Percentiles rank a stretch among this genome's conserved stretches.
These are phyloP conservation scores for Amiota minor DNA, from an alignment of 2,888 invertebrate species.

Conservation along the genomic window DNA sequence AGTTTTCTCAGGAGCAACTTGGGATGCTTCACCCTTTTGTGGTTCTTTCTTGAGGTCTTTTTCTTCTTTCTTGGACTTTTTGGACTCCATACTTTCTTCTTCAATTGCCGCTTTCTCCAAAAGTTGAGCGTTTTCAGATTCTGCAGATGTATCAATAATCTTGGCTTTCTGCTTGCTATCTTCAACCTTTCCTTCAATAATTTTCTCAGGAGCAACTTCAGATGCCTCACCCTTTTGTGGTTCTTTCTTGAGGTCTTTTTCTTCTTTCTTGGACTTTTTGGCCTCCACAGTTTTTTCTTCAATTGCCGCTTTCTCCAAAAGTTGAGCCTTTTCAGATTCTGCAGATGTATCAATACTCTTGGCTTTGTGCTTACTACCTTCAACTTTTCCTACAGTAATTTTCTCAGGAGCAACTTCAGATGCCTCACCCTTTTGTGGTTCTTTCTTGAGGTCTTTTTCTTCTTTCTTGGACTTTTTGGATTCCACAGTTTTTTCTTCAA, in stretches of 20 bases:
- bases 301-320: slow-evolving; percentile 22
- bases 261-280: slow-evolving; percentile 13
- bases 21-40: slow-evolving; percentile 34
- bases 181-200: slow-evolving; percentile 22
- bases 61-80: slow-evolving; percentile 4
- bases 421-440: slow-evolving; percentile 7
- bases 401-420: slow-evolving; percentile 17
- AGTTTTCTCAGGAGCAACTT: slow-evolving; percentile 40
- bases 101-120: slow-evolving; percentile 22
- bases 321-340: slow-evolving; percentile 26
- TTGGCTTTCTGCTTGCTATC: not conserved
- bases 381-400: slow-evolving; percentile 20
- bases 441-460: slow-evolving; percentile 13
- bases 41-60: slow-evolving; percentile 2
- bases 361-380: slow-evolving; percentile 31
- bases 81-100: slow-evolving; percentile 6
- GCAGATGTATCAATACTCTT: not conserved
- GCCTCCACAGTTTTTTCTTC: slow-evolving; percentile 21
- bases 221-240: slow-evolving; percentile 28
- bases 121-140: not conserved
- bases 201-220: slow-evolving; percentile 29
- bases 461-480: not conserved
- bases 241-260: slow-evolving; percentile 22
- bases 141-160: not conserved
- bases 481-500: slow-evolving; percentile 15